A percentile compares a stretch with the other conserved stretches of the same genome.
Conservation (phyloP, 2,888 invertebrate genomes). For the Ochropleura plecta region DNA sequence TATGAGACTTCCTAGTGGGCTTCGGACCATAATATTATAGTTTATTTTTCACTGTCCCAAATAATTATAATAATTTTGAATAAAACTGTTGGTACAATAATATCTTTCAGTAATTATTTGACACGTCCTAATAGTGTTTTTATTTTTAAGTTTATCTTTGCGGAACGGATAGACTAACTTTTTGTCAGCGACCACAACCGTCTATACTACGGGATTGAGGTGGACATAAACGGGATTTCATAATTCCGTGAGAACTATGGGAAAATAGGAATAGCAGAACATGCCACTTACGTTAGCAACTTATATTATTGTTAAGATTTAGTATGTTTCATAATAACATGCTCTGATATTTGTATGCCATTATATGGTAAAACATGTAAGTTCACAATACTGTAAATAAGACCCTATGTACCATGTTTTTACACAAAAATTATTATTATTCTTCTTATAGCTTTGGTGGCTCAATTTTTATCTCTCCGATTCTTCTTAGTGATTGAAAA, state of each 20-base stretch:
- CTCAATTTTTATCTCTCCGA: neutral
- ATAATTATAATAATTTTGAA: neutral
- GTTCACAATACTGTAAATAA: no score
- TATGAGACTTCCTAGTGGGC: neutral
- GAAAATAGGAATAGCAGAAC: neutral
- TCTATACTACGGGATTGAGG: neutral
- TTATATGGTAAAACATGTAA: no score
- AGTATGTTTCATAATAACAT: no score
- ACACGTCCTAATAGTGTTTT: neutral
- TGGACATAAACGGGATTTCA: neutral
- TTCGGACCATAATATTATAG: constrained; percentile 31
- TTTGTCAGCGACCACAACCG: constrained; percentile 1
- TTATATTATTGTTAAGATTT: no score
- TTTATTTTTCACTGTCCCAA: neutral
- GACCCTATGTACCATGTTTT: no score
- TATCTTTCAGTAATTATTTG: neutral
- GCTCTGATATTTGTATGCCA: no score
- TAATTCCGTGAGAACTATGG: neutral
- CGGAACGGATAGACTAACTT: constrained; percentile 1
- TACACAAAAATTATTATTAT: no score
- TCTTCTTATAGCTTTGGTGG: neutral
- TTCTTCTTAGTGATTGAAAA: no score
- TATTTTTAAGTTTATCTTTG: neutral
- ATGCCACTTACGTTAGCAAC: neutral
- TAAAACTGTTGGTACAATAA: neutral